Conservation (phyloP, 2,797 vertebrate genomes). For the Chaunax sp. region DNA sequence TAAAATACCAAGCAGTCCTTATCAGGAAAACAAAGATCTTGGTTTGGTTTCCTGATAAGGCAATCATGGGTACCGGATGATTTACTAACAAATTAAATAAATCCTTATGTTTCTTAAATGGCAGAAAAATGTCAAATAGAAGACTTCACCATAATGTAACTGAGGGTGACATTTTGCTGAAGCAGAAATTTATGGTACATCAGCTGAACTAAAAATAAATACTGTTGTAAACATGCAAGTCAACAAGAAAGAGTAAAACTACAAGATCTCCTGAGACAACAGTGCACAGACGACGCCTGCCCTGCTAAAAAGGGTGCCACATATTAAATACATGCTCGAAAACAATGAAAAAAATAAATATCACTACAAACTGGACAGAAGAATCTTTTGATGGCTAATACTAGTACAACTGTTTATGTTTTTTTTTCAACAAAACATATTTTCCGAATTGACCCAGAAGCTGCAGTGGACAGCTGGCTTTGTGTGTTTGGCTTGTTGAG, state of each 20-base stretch:
- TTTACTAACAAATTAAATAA: too few relatives aligned
- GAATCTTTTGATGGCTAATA: slow-evolving; percentile 4
- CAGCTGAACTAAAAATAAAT: background rate
- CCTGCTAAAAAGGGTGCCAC: background rate
- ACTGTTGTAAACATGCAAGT: background rate
- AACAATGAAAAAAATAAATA: too few relatives aligned
- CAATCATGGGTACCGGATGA: too few relatives aligned
- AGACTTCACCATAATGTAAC: too few relatives aligned
- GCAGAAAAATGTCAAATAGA: too few relatives aligned
- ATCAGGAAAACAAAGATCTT: background rate
- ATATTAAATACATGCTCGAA: too few relatives aligned
- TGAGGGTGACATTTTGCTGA: background rate
- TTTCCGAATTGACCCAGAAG: slow-evolving; percentile 32
- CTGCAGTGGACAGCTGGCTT: slow-evolving; percentile 64
- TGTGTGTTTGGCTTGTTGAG: slow-evolving; percentile 56
- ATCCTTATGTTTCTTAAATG: background rate
- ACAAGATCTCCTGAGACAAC: background rate
- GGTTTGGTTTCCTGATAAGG: too few relatives aligned
- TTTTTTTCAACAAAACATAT: slow-evolving; percentile 36
- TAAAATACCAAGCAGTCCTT: background rate
- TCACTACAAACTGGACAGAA: background rate
- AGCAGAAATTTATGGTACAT: background rate
- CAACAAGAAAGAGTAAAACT: slow-evolving; percentile 5
- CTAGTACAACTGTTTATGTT: slow-evolving; percentile 3
- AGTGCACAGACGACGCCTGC: background rate